Conservation (phyloP, 2,113 vertebrate genomes). For the Hippolais icterina region DNA sequence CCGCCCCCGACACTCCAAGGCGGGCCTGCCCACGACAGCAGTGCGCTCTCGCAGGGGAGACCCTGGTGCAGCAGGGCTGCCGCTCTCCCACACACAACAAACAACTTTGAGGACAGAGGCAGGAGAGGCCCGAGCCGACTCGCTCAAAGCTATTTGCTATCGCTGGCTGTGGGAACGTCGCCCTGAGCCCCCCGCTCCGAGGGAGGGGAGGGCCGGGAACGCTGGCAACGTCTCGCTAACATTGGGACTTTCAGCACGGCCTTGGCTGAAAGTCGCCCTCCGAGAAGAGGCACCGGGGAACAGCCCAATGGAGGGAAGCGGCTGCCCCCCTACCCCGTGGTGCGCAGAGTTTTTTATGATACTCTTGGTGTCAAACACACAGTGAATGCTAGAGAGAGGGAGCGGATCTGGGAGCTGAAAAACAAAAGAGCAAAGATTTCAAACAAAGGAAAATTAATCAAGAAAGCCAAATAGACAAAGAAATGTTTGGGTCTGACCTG, state of each 20-base stretch:
- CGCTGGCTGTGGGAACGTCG: conserved; percentile 68
- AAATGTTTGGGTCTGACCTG: conserved; percentile 98
- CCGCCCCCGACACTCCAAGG: conserved; percentile 63
- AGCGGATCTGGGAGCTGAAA: conserved; percentile 87
- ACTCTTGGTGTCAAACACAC: conserved; percentile 79
- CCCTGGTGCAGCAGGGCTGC: conserved; percentile 73
- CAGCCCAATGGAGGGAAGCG: conserved; percentile 72
- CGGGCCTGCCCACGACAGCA: conserved; percentile 76
- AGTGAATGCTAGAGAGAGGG: conserved; percentile 84
- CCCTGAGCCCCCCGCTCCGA: conserved; percentile 65
- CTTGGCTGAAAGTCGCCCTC: conserved; percentile 71
- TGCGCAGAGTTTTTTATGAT: conserved; percentile 72
- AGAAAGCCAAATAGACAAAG: conserved; percentile 87
- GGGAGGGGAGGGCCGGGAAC: conserved; percentile 56
- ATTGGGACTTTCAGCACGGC: conserved; percentile 59
- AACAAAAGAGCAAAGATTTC: conserved; percentile 89
- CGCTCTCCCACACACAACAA: conserved; percentile 73
- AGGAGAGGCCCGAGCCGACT: conserved; percentile 62
- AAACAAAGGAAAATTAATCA: conserved; percentile 88
- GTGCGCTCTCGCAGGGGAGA: conserved; percentile 76
- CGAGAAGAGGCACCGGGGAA: conserved; percentile 73
- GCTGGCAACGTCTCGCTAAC: conserved; percentile 48
- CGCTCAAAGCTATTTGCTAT: conserved; percentile 75
- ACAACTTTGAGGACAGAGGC: conserved; percentile 76
- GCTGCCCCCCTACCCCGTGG: conserved; percentile 77